Percentiles rank a stretch among this genome's conserved stretches.
Evolutionary conservation across 2,888 invertebrate genomes (phyloP).

Genomic region (Chaetogeoica ovagalla): DNA sequence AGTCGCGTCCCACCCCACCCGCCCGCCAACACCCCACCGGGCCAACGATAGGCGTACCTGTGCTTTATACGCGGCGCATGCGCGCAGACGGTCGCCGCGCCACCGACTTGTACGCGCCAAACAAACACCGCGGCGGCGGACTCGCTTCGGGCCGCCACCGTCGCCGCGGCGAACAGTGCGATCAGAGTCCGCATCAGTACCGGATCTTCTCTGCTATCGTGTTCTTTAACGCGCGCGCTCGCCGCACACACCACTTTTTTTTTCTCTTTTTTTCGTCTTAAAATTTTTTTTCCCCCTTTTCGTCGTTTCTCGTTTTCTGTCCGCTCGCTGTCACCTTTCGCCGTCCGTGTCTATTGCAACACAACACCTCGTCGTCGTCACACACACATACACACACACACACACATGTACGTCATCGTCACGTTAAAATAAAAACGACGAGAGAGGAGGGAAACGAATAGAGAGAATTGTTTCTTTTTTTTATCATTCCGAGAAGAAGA

Average conservation of each 20-base stretch:
- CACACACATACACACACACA: no score
- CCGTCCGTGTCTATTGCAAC: no score
- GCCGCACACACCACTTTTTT: constrained; percentile 28
- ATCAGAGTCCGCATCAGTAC: constrained; percentile 51
- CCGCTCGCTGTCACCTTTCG: no score
- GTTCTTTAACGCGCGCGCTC: constrained; percentile 11
- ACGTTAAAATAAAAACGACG: no score
- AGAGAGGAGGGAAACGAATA: no score
- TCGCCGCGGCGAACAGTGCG: constrained; percentile 30
- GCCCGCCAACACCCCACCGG: neutral
- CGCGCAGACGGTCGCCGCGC: constrained; percentile 6
- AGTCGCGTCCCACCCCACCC: neutral
- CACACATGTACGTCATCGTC: no score
- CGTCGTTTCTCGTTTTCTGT: no score
- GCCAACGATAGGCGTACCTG: constrained; percentile 45
- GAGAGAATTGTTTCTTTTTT: no score
- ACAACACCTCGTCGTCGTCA: no score
- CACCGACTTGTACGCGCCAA: constrained; percentile 9
- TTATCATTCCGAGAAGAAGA: no score
- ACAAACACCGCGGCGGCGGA: neutral
- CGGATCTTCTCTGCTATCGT: constrained; percentile 43
- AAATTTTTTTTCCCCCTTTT: neutral
- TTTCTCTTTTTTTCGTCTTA: constrained; percentile 21
- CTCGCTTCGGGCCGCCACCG: constrained; percentile 33
- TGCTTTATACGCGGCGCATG: constrained; percentile 21